Percentiles rank a stretch among this genome's conserved stretches.
phyloP scores from a whole-genome alignment of 2,113 vertebrate species.

The Ophthalmolycus amberensis region DNA sequence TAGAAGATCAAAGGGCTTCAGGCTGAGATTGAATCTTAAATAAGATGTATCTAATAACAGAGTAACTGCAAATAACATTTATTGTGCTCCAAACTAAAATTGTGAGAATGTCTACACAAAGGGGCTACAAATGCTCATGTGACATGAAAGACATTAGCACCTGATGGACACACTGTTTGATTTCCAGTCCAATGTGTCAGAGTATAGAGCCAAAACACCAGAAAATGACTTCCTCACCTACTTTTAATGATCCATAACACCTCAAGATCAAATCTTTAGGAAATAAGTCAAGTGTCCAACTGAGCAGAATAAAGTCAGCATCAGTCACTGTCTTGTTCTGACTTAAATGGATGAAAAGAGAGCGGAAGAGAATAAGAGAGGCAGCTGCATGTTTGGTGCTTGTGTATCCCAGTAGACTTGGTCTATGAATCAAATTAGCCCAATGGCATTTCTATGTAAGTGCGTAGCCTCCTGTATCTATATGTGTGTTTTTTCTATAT shows the following conservation, averaged over 20 bases:
- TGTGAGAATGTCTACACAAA: neutral
- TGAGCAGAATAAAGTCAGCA: neutral
- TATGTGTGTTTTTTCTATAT: neutral
- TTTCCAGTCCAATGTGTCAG: neutral
- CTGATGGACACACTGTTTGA: neutral
- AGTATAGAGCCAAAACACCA: neutral
- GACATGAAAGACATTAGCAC: neutral
- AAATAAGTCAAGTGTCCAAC: slow-evolving; percentile 7
- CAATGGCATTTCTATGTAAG: neutral
- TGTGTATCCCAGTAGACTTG: neutral
- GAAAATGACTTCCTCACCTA: neutral
- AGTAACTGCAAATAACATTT: neutral
- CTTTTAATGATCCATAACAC: neutral
- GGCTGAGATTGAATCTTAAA: neutral
- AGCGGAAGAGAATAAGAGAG: slow-evolving; percentile 5
- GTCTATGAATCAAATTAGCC: slow-evolving; percentile 19
- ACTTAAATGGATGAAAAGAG: neutral
- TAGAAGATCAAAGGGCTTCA: neutral
- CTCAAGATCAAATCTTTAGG: slow-evolving; percentile 21
- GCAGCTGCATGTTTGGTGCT: no score
- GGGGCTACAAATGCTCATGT: neutral
- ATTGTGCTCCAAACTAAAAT: neutral
- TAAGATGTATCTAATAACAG: neutral
- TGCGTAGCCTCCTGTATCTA: neutral
- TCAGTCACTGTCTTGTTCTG: neutral